Evolutionary conservation across 2,113 vertebrate genomes (phyloP), one percentile per base, ranked within the genome.

Genomic region (Morone chrysops): DNA sequence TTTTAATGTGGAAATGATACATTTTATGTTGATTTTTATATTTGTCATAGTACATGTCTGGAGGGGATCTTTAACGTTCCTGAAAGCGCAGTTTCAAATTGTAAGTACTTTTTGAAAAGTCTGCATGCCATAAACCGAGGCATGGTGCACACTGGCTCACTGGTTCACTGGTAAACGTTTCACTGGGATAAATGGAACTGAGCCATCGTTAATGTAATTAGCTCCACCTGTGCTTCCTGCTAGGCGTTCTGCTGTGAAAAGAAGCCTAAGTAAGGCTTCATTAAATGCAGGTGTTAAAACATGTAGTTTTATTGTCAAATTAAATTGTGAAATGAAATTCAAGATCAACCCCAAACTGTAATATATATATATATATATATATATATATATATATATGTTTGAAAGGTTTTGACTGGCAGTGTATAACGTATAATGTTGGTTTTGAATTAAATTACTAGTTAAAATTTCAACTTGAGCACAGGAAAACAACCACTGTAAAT

Each of bases 321-420:
- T 76, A 66, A 50, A 77, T 31, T 31, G 56, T 57, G 22, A 36
- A 45, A 56, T 16, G 22, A 56, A 4, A 25, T 60, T 3, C 4
- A 41, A 51, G 38, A 68, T n/a, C 20, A 12, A 40, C 6, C 7
- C 18, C 16, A 14, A 43, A 67, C 9, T 69, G 1, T 7, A 1
- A 43, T 53, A 41, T 22, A 50, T 25, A 25, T 25, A 25, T 25
- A 25, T 25, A 25, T 25, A 20, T 31, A n/a, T n/a, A n/a, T n/a
- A n/a, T 53, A 41, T 22, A 50, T 25, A 25, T 25, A 25, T 25
- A 25, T 25, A 25, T 25, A 20, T 31, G 4, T n/a, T 41, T 0
- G 22, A 50, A 66, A n/a, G 1, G 4, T 59, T 65, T 60, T 75
- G 70, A 51, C 70, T 81, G 75, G 70, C 75, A 70, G 60, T 78